Evolutionary conservation across 1,140 invertebrate genomes (phyloP).

Genomic region (Vanessa tameamea): DNA sequence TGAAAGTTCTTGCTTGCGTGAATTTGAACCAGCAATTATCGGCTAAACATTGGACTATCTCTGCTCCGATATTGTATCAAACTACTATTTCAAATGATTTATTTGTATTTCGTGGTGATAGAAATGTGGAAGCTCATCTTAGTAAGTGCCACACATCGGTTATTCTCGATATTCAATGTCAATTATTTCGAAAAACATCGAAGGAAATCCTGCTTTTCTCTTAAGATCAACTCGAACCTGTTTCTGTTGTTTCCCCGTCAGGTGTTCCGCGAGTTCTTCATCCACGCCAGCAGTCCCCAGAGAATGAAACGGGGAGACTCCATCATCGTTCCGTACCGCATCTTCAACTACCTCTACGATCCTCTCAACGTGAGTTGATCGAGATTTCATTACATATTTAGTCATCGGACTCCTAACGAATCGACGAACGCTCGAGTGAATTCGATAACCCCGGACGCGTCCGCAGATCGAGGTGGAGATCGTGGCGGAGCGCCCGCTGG

Average conservation of each 20-base stretch:
- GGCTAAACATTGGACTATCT: too few species aligned
- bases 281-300: constrained; percentile 60
- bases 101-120: too few species aligned
- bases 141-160: too few species aligned
- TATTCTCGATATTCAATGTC: too few species aligned
- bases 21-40: too few species aligned
- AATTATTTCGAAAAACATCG: too few species aligned
- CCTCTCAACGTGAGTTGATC: constrained; percentile 54
- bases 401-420: too few species aligned
- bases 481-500: not conserved
- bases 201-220: too few species aligned
- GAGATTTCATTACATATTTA: not conserved
- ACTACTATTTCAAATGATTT: too few species aligned
- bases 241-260: constrained; percentile 20
- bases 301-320: constrained; percentile 54
- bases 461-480: not conserved
- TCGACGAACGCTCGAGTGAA: not conserved
- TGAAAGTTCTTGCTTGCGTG: too few species aligned
- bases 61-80: too few species aligned
- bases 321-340: constrained; percentile 55
- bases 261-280: constrained; percentile 72
- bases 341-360: constrained; percentile 70
- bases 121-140: too few species aligned
- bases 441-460: not conserved
- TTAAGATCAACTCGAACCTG: not conserved